These are phyloP conservation scores for Macrobrachium nipponense DNA, from an alignment of 1,140 invertebrate genomes.

Conservation along the genomic window DNA sequence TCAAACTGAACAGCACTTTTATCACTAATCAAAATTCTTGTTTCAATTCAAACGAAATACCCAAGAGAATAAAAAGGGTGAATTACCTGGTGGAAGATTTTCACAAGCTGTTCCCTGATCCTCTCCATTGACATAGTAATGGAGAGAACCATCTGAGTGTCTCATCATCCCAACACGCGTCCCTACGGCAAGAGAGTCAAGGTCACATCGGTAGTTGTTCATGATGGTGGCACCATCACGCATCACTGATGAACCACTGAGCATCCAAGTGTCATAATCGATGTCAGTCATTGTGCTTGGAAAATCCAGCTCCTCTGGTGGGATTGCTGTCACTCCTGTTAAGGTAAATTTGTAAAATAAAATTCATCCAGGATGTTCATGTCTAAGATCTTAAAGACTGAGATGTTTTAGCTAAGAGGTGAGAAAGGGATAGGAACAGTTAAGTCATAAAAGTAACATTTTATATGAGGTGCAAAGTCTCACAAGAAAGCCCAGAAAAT, in stretches of 20 bases:
- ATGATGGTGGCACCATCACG: slow-evolving; percentile 75
- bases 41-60: neutral
- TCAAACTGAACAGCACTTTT: too few species aligned
- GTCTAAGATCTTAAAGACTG: too few species aligned
- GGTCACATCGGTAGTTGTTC: slow-evolving; percentile 85
- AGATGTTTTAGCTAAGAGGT: too few species aligned
- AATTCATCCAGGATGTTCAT: neutral
- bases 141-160: slow-evolving; percentile 83
- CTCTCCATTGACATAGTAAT: slow-evolving; percentile 91
- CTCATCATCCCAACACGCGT: slow-evolving; percentile 82
- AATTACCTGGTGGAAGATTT: slow-evolving; percentile 78
- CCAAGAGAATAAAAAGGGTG: neutral
- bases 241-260: slow-evolving; percentile 82
- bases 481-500: too few species aligned
- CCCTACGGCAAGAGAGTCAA: slow-evolving; percentile 82
- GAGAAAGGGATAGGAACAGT: too few species aligned
- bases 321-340: slow-evolving; percentile 83
- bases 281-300: slow-evolving; percentile 93
- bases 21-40: too few species aligned
- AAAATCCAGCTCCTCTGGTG: slow-evolving; percentile 87
- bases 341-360: slow-evolving; percentile 15
- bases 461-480: too few species aligned
- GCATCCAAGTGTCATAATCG: slow-evolving; percentile 91
- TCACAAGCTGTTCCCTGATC: slow-evolving; percentile 90
- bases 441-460: too few species aligned